These are phyloP conservation scores for Turritopsis rubra DNA, from an alignment of 30 jellyfish, hydroid and myxozoan species.

Conservation along the genomic window DNA sequence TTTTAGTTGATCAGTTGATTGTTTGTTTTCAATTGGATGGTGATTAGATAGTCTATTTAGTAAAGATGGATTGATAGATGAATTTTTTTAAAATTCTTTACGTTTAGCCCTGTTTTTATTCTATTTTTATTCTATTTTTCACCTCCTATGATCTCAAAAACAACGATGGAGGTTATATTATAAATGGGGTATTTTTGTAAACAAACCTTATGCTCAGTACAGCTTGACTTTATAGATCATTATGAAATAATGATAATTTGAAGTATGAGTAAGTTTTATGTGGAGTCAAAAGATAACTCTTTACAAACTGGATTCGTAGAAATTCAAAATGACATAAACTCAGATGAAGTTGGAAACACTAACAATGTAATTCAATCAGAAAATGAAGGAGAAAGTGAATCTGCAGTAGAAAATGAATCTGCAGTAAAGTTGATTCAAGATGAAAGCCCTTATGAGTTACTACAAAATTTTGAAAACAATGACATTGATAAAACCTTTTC, in stretches of 20 bases:
- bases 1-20: too few relatives aligned
- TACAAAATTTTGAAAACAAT: neutral
- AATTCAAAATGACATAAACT: neutral
- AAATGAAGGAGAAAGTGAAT: neutral
- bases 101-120: too few relatives aligned
- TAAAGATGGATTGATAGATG: too few relatives aligned
- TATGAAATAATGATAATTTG: neutral
- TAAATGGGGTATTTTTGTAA: too few relatives aligned
- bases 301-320: neutral
- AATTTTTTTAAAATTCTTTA: too few relatives aligned
- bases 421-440: neutral
- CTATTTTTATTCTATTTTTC: too few relatives aligned
- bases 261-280: neutral
- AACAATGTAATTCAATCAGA: neutral
- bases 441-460: neutral
- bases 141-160: too few relatives aligned
- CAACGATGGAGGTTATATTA: too few relatives aligned
- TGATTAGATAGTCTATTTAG: too few relatives aligned
- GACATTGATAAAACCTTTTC: neutral
- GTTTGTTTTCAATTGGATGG: too few relatives aligned
- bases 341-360: neutral
- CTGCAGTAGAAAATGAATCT: neutral
- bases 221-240: neutral
- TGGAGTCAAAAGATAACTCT: neutral
- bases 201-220: neutral